Conservation (phyloP, 2,888 invertebrate genomes). For the Acleris laterana region DNA sequence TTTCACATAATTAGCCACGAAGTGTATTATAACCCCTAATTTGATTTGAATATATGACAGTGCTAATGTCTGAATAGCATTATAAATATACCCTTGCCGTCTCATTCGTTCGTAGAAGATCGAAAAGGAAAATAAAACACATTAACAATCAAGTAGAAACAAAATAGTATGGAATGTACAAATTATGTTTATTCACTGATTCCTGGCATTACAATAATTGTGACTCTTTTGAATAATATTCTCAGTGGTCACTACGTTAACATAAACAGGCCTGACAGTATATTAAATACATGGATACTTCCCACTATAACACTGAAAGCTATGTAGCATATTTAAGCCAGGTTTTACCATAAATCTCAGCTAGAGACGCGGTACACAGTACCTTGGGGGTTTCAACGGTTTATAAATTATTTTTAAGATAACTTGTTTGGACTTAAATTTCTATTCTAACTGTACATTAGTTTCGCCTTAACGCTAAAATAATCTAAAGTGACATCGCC, state of each 20-base stretch:
- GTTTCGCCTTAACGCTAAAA: conserved; percentile 85
- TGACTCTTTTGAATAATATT: conserved; percentile 65
- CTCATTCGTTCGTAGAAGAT: conserved; percentile 63
- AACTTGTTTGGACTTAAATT: conserved; percentile 83
- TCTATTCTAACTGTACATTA: conserved; percentile 86
- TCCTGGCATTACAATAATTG: conserved; percentile 85
- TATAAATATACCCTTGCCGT: conserved; percentile 46
- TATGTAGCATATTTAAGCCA: conserved; percentile 72
- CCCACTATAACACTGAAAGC: conserved; percentile 79
- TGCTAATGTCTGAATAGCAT: conserved; percentile 69
- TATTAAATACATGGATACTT: conserved; percentile 62
- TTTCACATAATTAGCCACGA: conserved; percentile 73
- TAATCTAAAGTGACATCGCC: conserved; percentile 83
- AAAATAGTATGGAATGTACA: conserved; percentile 92
- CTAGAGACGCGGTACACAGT: conserved; percentile 73
- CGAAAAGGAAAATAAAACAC: conserved; percentile 81
- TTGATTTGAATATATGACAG: conserved; percentile 60
- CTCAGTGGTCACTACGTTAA: conserved; percentile 60
- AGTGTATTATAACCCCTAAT: conserved; percentile 66
- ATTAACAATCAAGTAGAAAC: conserved; percentile 83
- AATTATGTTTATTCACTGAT: conserved; percentile 89
- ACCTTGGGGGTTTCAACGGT: conserved; percentile 72
- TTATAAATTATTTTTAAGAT: conserved; percentile 78
- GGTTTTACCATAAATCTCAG: conserved; percentile 71
- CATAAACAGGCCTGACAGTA: conserved; percentile 57